phyloP scores from a whole-genome alignment of 2,888 invertebrate species.

The Opisthograptis luteolata region DNA sequence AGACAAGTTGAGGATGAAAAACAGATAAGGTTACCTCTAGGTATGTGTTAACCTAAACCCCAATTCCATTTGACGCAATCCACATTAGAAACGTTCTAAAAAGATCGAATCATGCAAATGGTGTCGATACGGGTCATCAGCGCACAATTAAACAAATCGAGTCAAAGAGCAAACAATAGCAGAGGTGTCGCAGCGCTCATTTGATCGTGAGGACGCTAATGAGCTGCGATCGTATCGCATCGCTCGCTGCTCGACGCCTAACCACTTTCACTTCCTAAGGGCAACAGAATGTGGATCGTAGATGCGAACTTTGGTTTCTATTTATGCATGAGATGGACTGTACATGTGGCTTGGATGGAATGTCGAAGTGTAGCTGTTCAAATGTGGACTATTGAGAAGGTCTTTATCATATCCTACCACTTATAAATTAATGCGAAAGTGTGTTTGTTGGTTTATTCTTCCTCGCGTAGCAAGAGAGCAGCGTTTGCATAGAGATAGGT shows the following conservation, averaged over 20 bases:
- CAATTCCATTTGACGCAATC: conserved; percentile 1
- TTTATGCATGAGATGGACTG: conserved; percentile 13
- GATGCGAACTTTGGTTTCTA: conserved; percentile 34
- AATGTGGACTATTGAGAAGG: no score
- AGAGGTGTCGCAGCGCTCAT: conserved; percentile 68
- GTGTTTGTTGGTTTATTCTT: no score
- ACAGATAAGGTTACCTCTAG: no score
- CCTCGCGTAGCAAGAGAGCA: no score
- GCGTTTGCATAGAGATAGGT: no score
- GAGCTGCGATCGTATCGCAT: conserved; percentile 69
- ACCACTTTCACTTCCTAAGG: conserved; percentile 74
- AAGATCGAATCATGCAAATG: conserved; percentile 23
- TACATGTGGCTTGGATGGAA: conserved; percentile 3
- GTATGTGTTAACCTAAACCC: no score
- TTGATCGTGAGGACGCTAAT: conserved; percentile 72
- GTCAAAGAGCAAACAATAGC: conserved; percentile 53
- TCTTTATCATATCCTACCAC: no score
- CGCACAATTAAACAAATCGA: conserved; percentile 48
- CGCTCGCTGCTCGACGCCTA: conserved; percentile 24
- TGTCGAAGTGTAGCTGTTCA: background rate
- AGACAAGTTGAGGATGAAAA: no score
- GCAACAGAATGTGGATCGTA: conserved; percentile 44
- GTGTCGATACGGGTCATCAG: conserved; percentile 43
- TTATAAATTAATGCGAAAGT: no score
- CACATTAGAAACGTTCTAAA: conserved; percentile 22